A percentile compares a stretch with the other conserved stretches of the same genome.
phyloP scores from a whole-genome alignment of 2,888 invertebrate species.

The Cheilosia impressa region DNA sequence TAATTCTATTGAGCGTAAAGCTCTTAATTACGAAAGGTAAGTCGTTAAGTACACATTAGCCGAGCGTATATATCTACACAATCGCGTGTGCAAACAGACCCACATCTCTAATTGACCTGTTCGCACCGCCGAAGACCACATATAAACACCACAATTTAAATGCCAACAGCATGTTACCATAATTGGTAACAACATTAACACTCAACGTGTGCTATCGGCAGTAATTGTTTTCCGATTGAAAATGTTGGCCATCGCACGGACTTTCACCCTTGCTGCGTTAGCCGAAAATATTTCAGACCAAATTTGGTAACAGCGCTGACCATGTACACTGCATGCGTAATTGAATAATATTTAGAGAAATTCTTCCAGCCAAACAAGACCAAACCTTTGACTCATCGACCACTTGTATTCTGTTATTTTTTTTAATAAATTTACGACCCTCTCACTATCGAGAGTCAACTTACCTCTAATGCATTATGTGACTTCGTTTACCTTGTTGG shows the following conservation, averaged over 20 bases:
- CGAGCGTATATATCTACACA: neutral
- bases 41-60: neutral
- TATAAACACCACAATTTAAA: slow-evolving; percentile 15
- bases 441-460: slow-evolving; percentile 21
- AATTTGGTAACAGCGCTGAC: neutral
- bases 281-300: slow-evolving; percentile 9
- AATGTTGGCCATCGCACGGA: slow-evolving; percentile 1
- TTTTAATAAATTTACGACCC: slow-evolving; percentile 12
- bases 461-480: slow-evolving; percentile 25
- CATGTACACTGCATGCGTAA: slow-evolving; percentile 8
- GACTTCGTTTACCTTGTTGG: neutral
- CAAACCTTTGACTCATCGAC: neutral
- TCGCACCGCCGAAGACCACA: neutral
- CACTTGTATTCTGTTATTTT: neutral
- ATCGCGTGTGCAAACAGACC: slow-evolving; percentile 14
- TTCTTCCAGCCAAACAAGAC: neutral
- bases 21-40: slow-evolving; percentile 1
- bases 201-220: slow-evolving; percentile 1
- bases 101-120: slow-evolving; percentile 32
- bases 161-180: slow-evolving; percentile 28
- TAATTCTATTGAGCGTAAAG: neutral
- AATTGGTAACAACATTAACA: slow-evolving; percentile 47
- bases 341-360: slow-evolving; percentile 33
- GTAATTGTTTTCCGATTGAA: neutral
- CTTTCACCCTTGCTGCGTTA: slow-evolving; percentile 40